Evolutionary conservation across 2,797 vertebrate genomes (phyloP).

Genomic region (Cottoperca gobio): DNA sequence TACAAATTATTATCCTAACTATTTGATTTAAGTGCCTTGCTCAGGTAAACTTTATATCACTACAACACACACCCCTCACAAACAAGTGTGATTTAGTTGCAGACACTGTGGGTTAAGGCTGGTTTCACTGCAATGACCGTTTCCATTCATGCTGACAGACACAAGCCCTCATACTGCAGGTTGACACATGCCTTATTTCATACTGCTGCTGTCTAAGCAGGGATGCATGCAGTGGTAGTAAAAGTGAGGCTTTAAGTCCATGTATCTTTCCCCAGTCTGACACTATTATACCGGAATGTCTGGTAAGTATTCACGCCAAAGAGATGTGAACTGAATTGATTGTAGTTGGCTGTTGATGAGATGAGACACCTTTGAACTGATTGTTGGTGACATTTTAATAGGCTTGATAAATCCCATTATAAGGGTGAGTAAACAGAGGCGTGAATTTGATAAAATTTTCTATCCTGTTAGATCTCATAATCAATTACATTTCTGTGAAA

Average conservation of each 20-base stretch:
- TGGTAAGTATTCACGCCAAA: neutral
- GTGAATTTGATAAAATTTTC: neutral
- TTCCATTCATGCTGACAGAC: conserved; percentile 35
- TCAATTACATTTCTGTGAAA: conserved; percentile 12
- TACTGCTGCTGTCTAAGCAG: conserved; percentile 8
- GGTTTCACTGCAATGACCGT: conserved; percentile 48
- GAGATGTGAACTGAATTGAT: neutral
- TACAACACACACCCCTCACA: too few species aligned
- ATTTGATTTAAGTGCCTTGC: too few species aligned
- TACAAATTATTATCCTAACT: too few species aligned
- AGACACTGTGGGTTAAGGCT: conserved; percentile 14
- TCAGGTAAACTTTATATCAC: too few species aligned
- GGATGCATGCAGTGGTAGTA: conserved; percentile 20
- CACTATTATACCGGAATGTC: conserved; percentile 1
- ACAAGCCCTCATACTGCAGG: conserved; percentile 15
- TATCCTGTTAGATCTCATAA: neutral
- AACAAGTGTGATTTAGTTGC: too few species aligned
- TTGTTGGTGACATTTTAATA: neutral
- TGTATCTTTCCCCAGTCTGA: neutral
- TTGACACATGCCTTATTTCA: conserved; percentile 36
- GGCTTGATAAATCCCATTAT: neutral
- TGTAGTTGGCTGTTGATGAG: neutral
- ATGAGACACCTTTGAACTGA: neutral
- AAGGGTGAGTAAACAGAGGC: neutral
- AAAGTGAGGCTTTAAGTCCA: conserved; percentile 31